These are phyloP conservation scores for Whitmania pigra DNA, from an alignment of 1,140 invertebrate genomes.

Conservation along the genomic window DNA sequence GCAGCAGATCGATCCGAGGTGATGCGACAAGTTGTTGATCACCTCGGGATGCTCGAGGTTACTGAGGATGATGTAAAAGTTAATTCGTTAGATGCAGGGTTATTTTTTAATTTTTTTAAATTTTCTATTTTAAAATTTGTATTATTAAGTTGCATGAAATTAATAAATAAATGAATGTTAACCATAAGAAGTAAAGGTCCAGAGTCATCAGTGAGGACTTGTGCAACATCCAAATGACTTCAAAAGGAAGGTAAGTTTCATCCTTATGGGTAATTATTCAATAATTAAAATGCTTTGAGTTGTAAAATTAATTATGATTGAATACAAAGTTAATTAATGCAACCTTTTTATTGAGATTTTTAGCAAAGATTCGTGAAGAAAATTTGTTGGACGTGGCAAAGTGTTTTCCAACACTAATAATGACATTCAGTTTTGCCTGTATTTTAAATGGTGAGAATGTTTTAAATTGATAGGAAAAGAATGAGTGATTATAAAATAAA, in stretches of 20 bases:
- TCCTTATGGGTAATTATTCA: not conserved
- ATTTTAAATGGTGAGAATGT: too few species aligned
- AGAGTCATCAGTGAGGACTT: not conserved
- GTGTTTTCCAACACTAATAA: not conserved
- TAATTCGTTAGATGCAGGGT: not conserved
- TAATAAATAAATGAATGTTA: not conserved
- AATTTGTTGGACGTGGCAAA: not conserved
- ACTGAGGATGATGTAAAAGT: too few species aligned
- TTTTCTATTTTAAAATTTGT: not conserved
- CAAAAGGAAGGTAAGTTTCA: not conserved
- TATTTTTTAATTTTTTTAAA: not conserved
- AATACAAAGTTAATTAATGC: not conserved
- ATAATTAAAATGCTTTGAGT: not conserved
- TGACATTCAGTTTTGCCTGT: not conserved
- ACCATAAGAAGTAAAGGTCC: not conserved
- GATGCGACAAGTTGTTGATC: not conserved
- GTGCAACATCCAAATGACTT: constrained; percentile 10
- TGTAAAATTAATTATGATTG: not conserved
- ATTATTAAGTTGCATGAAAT: not conserved
- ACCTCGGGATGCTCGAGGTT: too few species aligned
- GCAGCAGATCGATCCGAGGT: not conserved
- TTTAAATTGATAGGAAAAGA: too few species aligned
- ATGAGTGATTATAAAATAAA: too few species aligned
- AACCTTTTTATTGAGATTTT: constrained; percentile 6
- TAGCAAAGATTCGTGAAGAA: not conserved